These are phyloP conservation scores for Sciurus vulgaris DNA, from an alignment of 2,797 vertebrate species.

Conservation along the genomic window DNA sequence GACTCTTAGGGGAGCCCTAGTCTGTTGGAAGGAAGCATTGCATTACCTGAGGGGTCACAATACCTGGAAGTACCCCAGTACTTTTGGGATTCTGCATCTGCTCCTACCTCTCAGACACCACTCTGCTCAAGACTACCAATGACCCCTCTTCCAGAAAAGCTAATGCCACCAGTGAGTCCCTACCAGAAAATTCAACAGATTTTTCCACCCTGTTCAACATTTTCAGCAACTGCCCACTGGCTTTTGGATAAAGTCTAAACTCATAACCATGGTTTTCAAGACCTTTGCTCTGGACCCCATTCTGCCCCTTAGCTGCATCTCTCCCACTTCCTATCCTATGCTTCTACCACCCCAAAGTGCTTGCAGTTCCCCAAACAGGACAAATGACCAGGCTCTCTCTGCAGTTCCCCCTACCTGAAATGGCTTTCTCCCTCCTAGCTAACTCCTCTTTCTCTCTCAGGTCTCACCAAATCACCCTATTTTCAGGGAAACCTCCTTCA, in stretches of 20 bases:
- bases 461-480: background rate
- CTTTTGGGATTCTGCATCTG: background rate
- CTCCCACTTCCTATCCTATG: background rate
- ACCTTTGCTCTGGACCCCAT: background rate
- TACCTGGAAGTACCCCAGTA: no score
- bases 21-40: background rate
- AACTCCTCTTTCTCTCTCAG: background rate
- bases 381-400: background rate
- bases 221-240: background rate
- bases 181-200: no score
- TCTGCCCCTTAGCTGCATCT: background rate
- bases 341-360: background rate
- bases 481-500: background rate
- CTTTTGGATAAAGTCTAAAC: background rate
- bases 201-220: no score
- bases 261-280: background rate
- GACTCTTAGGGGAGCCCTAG: background rate
- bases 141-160: background rate
- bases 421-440: background rate
- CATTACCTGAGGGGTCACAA: background rate
- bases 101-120: conserved; percentile 4
- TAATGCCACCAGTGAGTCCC: background rate
- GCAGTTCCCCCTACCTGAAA: background rate
- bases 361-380: background rate
- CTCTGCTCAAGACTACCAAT: background rate